phyloP scores from a whole-genome alignment of 2,888 invertebrate species.

The Andrena hattorfiana region DNA sequence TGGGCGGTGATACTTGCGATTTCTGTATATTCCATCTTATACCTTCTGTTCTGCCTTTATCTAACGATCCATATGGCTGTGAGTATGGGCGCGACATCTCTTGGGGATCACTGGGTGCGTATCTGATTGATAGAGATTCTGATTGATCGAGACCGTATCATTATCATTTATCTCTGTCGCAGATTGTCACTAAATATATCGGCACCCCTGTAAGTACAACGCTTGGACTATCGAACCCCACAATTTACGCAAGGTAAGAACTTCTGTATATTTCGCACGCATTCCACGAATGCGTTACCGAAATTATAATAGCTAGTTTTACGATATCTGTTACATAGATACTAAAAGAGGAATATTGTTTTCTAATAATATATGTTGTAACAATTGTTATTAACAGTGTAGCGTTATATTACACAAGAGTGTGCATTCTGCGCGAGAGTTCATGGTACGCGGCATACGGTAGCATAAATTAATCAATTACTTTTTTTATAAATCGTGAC shows the following conservation, averaged over 20 bases:
- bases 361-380: not conserved
- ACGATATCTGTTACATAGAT: not conserved
- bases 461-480: conserved; percentile 4
- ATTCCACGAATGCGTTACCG: not conserved
- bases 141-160: no score
- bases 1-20: conserved; percentile 85
- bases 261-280: not conserved
- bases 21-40: conserved; percentile 88
- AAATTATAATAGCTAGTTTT: conserved; percentile 11
- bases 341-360: not conserved
- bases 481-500: conserved; percentile 12
- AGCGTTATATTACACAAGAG: not conserved
- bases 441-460: not conserved
- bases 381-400: conserved; percentile 7
- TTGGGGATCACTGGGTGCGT: conserved; percentile 86
- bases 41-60: conserved; percentile 91
- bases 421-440: not conserved
- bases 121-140: no score
- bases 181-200: conserved; percentile 87
- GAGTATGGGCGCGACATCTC: conserved; percentile 88
- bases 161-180: conserved; percentile 73
- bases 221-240: conserved; percentile 86
- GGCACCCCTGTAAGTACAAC: conserved; percentile 86
- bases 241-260: conserved; percentile 88
- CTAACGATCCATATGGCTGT: conserved; percentile 90